A percentile compares a stretch with the other conserved stretches of the same genome.
Conservation (phyloP, 2,113 vertebrate genomes). For the Urocitellus parryii region DNA sequence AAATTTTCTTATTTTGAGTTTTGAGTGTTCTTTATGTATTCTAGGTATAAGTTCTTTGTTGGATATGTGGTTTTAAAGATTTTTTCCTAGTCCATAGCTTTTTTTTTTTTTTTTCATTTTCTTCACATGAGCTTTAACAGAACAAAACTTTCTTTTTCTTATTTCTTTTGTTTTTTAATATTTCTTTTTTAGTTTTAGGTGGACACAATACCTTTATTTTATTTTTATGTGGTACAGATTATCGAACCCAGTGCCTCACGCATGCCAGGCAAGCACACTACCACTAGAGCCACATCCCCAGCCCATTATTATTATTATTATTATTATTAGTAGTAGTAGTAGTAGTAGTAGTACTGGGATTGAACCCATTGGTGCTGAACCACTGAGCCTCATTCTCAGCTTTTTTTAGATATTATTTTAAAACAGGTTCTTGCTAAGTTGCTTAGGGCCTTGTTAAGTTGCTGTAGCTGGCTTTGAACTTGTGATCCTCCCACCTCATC, state of each 20-base stretch:
- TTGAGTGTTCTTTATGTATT: conserved; percentile 28
- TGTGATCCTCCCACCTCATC: neutral
- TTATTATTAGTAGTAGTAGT: too few relatives aligned
- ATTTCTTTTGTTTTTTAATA: too few relatives aligned
- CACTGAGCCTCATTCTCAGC: neutral
- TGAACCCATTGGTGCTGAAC: neutral
- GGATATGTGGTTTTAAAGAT: neutral
- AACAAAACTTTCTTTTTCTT: neutral
- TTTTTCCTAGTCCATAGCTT: neutral
- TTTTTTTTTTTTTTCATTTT: too few relatives aligned
- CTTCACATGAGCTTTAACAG: too few relatives aligned
- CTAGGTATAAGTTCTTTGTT: neutral
- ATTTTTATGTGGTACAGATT: too few relatives aligned
- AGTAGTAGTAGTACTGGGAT: neutral
- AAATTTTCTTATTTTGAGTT: neutral
- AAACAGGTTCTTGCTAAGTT: neutral
- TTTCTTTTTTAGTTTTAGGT: too few relatives aligned
- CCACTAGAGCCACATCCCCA: too few relatives aligned
- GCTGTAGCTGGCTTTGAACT: neutral
- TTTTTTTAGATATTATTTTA: neutral
- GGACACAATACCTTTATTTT: too few relatives aligned
- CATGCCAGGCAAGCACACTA: too few relatives aligned
- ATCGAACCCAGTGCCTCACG: too few relatives aligned
- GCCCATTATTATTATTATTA: too few relatives aligned
- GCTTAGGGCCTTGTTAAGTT: neutral